Evolutionary conservation across 2,888 invertebrate species (phyloP).

Genomic region (Cephus nigrinus): DNA sequence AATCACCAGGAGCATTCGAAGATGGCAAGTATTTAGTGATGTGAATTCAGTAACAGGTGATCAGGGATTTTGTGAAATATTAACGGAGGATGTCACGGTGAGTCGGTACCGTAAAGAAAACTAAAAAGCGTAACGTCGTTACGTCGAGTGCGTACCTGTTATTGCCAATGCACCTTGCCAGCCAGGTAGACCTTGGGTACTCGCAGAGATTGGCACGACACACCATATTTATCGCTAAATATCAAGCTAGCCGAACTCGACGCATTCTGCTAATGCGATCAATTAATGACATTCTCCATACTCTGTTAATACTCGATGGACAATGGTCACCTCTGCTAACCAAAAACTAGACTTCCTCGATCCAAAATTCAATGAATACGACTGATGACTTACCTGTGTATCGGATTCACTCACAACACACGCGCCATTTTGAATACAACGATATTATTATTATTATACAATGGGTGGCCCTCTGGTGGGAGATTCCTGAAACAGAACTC

Average conservation of each 20-base stretch:
- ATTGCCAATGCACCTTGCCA: constrained; percentile 6
- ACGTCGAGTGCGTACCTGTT: background rate
- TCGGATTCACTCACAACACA: constrained; percentile 46
- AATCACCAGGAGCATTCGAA: background rate
- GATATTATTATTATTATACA: background rate
- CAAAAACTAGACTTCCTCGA: background rate
- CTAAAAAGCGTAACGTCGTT: background rate
- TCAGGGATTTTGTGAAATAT: background rate
- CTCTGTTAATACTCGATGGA: background rate
- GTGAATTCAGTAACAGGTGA: background rate
- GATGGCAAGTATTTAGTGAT: background rate
- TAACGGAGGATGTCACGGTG: background rate
- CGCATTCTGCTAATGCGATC: background rate
- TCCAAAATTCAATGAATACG: constrained; percentile 28
- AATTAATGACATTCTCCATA: background rate
- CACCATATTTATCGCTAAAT: constrained; percentile 6
- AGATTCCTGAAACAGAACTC: background rate
- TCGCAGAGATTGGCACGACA: background rate
- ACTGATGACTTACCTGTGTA: constrained; percentile 48
- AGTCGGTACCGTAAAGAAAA: background rate
- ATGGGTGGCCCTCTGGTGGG: background rate
- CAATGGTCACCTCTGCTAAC: background rate
- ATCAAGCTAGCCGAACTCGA: background rate
- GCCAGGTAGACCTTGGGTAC: constrained; percentile 6
- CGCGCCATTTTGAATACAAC: constrained; percentile 57